Base-by-base conservation (phyloP, 2,113 vertebrate species). In the Gasterosteus nipponicus region DNA sequence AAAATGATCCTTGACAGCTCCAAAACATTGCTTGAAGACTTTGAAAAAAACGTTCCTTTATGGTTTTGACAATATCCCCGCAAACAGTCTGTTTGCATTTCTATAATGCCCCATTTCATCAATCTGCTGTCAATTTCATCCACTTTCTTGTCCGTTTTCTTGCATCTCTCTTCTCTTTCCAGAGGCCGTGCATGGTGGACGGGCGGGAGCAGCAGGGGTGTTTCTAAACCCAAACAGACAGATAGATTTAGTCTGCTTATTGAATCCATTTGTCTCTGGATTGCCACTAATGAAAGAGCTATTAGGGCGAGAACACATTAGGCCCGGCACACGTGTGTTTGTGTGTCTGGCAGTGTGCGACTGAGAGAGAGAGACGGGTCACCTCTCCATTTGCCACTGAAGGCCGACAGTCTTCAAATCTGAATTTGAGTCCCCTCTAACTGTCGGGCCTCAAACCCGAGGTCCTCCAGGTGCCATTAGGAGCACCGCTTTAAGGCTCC, bases 251-350 rank as follows among this genome's bases (percentile, higher is more conserved):
- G 80, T 71, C 80, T 86, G 65, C 84, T 91, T 89, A 89, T 91
- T 90, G 69, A 80, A 87, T 84, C 77, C 78, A 86, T 92, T 93
- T 85, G 82, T 93, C 86, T 88, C 67, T 73, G 62, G 84, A 91
- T 87, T 89, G 89, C 81, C 82, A 81, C 83, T 91, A 90, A 91
- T 93, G 84, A 90, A 93, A 90, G 86, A 88, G 80, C 85, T 84
- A 84, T 91, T 89, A 91, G 85, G 70, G 39, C 15, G 54, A 58
- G 73, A 83, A 90, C 75, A 71, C 83, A 90, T 89, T 86, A 84
- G 76, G 35, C 69, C 60, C 54, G 38, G 68, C 68, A 61, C 74
- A 11, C 66, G 26, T 46, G 59, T 67, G 44, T 68, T 35, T 71
- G 71, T 77, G 65, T 19, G 54, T 46, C 42, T 46, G 42, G 11